Percentiles rank a stretch among this genome's conserved stretches.
phyloP scores from a whole-genome alignment of 2,113 vertebrate genomes.

The Pomatorhinus ruficollis region DNA sequence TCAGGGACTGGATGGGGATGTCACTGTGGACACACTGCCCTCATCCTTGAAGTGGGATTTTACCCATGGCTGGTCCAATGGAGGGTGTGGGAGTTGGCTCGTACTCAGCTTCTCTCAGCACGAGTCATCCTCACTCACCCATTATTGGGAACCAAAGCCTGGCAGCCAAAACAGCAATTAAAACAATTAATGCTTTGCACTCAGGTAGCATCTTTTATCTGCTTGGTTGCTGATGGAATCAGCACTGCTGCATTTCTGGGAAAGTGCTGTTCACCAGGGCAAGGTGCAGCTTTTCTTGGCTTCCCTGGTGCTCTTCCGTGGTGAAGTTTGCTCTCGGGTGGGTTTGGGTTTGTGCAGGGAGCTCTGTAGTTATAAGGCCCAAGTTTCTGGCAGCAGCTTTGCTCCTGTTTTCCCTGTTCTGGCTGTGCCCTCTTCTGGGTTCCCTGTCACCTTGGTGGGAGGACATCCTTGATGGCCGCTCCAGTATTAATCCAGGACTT shows the following conservation, averaged over 20 bases:
- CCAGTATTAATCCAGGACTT: neutral
- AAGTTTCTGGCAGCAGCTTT: neutral
- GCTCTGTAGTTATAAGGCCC: neutral
- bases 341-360: neutral
- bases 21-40: neutral
- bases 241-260: neutral
- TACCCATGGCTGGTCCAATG: fast-evolving
- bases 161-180: neutral
- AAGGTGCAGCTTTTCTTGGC: neutral
- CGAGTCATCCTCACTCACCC: neutral
- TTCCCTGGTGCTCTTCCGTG: neutral
- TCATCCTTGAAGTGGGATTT: neutral
- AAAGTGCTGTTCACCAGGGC: neutral
- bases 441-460: fast-evolving
- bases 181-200: neutral
- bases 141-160: neutral
- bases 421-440: neutral
- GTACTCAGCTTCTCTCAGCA: neutral
- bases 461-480: neutral
- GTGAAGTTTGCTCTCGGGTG: fast-evolving
- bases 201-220: neutral
- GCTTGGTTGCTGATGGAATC: neutral
- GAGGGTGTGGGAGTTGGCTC: neutral
- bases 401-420: neutral
- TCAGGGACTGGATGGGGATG: neutral